phyloP scores from a whole-genome alignment of 2,113 vertebrate species.

The Naja naja region DNA sequence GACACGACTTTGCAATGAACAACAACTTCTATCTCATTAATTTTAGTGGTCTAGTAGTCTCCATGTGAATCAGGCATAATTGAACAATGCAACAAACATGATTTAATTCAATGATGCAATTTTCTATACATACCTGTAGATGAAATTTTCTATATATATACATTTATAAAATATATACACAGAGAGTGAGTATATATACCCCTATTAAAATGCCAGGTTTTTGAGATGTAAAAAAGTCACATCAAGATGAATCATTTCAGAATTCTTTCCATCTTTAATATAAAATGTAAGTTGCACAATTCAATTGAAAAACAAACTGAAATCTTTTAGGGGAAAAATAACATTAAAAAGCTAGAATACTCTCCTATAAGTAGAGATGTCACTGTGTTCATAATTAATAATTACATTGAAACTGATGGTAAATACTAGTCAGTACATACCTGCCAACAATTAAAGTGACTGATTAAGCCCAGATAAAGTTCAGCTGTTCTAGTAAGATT shows the following conservation, averaged over 20 bases:
- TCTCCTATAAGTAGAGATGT: not conserved
- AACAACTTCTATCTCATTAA: not conserved
- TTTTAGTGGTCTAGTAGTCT: not conserved
- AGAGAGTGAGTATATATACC: too few relatives aligned
- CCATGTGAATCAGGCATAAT: too few relatives aligned
- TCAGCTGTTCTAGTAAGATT: not conserved
- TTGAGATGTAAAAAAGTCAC: too few relatives aligned
- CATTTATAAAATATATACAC: too few relatives aligned
- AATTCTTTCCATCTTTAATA: too few relatives aligned
- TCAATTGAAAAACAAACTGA: not conserved
- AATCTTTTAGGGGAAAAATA: not conserved
- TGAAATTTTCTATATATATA: too few relatives aligned
- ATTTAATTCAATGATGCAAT: slow-evolving; percentile 32
- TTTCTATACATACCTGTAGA: not conserved
- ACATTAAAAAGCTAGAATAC: not conserved
- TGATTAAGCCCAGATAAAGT: not conserved
- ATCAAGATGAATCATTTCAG: too few relatives aligned
- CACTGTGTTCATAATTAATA: not conserved
- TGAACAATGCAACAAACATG: not conserved
- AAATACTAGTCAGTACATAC: not conserved
- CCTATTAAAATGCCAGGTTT: too few relatives aligned
- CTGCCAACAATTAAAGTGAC: not conserved
- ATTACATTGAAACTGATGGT: not conserved
- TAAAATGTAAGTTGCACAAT: not conserved
- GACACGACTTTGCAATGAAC: too few relatives aligned